A percentile compares a stretch with the other conserved stretches of the same genome.
Evolutionary conservation across 2,797 vertebrate species (phyloP).

Genomic region (Numenius phaeopus): DNA sequence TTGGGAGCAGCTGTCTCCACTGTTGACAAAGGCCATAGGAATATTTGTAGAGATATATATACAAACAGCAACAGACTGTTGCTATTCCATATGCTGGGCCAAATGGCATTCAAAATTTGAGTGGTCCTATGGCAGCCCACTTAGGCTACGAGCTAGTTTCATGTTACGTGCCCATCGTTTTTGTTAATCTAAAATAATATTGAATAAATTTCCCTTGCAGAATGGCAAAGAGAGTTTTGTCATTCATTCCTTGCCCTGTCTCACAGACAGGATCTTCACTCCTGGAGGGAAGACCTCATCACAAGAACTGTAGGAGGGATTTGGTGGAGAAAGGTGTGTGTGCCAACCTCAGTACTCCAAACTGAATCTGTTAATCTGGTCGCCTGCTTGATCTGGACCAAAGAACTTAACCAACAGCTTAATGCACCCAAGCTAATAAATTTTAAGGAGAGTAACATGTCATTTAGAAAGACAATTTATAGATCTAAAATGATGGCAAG

Average conservation of each 20-base stretch:
- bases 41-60: background rate
- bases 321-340: background rate
- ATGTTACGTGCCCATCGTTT: accelerated
- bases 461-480: background rate
- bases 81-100: background rate
- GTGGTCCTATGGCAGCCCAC: background rate
- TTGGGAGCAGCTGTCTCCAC: background rate
- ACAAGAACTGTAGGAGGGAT: background rate
- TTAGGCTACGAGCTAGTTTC: background rate
- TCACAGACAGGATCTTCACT: background rate
- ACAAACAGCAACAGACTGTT: background rate
- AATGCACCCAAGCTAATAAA: background rate
- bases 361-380: background rate
- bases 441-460: background rate
- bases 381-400: background rate
- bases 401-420: background rate
- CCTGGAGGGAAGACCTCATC: background rate
- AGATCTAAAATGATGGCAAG: background rate
- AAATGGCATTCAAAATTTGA: background rate
- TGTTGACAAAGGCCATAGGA: background rate
- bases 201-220: background rate
- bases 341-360: background rate
- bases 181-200: background rate
- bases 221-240: background rate
- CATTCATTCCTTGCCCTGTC: background rate